Evolutionary conservation across 2,797 vertebrate species (phyloP).

Genomic region (Poecilia wingei): DNA sequence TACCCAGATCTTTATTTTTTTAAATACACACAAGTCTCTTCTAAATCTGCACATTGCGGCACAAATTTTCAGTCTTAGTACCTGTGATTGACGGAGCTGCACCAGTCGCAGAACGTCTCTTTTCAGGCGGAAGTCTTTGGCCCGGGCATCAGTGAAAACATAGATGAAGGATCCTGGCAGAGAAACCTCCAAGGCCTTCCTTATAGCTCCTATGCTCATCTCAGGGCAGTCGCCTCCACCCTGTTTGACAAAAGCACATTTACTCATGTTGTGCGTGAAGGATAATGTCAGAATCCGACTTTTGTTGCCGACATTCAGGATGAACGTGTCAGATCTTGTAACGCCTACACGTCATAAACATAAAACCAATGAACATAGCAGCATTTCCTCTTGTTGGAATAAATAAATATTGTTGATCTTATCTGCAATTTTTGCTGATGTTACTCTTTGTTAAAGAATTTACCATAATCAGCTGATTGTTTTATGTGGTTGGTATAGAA

Average conservation of each 20-base stretch:
- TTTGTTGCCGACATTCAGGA: not conserved
- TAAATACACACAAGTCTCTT: not conserved
- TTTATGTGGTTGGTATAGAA: not conserved
- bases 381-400: not conserved
- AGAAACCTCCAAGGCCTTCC: constrained; percentile 89
- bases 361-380: constrained; percentile 2
- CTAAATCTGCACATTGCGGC: not conserved
- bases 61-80: constrained; percentile 50
- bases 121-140: constrained; percentile 91
- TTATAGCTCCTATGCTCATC: constrained; percentile 95
- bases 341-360: not conserved
- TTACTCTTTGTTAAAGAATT: constrained; percentile 7
- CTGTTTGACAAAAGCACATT: constrained; percentile 67
- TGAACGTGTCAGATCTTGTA: not conserved
- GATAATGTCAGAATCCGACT: not conserved
- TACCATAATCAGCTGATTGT: not conserved
- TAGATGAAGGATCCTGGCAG: constrained; percentile 92
- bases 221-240: constrained; percentile 96
- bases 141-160: constrained; percentile 94
- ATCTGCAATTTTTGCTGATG: not conserved
- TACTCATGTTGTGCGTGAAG: not conserved
- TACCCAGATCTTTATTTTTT: not conserved
- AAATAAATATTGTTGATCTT: not conserved
- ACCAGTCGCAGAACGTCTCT: constrained; percentile 89
- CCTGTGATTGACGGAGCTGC: constrained; percentile 94